phyloP scores from a whole-genome alignment of 37 sponge, comb jelly and placozoan genomes.

The Lycopodina hypogea region DNA sequence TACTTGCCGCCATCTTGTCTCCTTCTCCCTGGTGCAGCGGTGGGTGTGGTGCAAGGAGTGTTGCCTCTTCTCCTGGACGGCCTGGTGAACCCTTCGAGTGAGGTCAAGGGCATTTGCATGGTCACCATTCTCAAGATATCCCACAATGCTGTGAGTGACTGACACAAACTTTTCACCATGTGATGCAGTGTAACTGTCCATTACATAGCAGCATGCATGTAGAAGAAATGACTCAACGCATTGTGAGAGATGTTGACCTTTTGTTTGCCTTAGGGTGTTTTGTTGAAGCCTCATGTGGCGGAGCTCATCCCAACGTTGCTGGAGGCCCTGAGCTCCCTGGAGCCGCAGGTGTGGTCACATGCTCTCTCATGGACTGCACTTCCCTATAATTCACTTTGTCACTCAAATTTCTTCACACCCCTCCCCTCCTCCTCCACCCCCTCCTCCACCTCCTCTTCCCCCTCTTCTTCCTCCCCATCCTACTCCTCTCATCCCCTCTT shows the following conservation, averaged over 20 bases:
- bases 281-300: conserved; percentile 84
- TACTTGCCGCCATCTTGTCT: background rate
- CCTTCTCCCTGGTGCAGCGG: background rate
- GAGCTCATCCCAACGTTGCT: conserved; percentile 62
- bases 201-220: background rate
- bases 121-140: conserved; percentile 61
- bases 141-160: conserved; percentile 63
- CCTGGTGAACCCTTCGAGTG: conserved; percentile 53
- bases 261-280: conserved; percentile 45
- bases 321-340: conserved; percentile 75
- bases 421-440: background rate
- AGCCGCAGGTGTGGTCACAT: conserved; percentile 63
- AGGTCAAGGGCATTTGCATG: conserved; percentile 50
- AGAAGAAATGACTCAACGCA: background rate
- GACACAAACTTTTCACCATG: background rate
- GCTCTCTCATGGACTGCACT: no score
- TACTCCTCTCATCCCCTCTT: background rate
- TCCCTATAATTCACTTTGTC: background rate
- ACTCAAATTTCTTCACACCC: background rate
- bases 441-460: background rate
- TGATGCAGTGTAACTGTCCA: background rate
- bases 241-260: no score
- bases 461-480: background rate
- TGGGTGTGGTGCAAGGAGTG: conserved; percentile 42
- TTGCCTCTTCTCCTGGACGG: conserved; percentile 78